Percentiles rank a stretch among this genome's conserved stretches.
Conservation (phyloP, 1,140 invertebrate genomes). For the Drosophila oshimai region DNA sequence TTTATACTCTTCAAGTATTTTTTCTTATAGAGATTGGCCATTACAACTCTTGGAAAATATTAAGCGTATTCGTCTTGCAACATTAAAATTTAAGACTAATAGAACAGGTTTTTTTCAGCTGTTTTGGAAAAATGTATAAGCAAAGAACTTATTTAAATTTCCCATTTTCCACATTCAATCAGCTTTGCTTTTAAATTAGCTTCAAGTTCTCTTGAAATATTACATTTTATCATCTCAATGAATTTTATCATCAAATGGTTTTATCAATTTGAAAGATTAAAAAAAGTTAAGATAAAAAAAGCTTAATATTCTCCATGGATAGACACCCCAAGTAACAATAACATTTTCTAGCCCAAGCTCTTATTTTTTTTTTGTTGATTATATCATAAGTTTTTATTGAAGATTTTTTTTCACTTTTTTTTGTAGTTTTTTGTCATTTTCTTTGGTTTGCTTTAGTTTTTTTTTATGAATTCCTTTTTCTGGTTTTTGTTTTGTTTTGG, state of each 20-base stretch:
- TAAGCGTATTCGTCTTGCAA: neutral
- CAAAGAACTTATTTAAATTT: no score
- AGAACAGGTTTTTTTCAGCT: no score
- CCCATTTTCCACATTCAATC: no score
- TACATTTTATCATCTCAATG: no score
- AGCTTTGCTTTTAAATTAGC: no score
- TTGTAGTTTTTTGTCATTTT: slow-evolving; percentile 35
- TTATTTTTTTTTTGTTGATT: slow-evolving; percentile 77
- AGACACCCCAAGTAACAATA: neutral
- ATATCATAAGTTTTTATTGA: slow-evolving; percentile 83
- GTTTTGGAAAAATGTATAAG: no score
- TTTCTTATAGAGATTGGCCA: neutral
- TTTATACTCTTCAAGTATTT: neutral
- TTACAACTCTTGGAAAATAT: neutral
- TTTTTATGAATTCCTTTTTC: slow-evolving; percentile 45
- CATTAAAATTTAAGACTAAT: no score
- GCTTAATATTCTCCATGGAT: neutral
- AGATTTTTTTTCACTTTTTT: slow-evolving; percentile 72
- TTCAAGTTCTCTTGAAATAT: no score
- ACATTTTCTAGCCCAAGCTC: neutral
- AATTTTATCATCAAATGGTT: no score
- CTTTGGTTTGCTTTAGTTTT: slow-evolving; percentile 39
- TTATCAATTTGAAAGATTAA: no score
- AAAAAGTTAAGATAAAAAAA: no score
- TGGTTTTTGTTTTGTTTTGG: slow-evolving; percentile 34